Base-by-base conservation (phyloP, 92 coral and sea anemone genomes). In the Phenganax stokvisi region DNA sequence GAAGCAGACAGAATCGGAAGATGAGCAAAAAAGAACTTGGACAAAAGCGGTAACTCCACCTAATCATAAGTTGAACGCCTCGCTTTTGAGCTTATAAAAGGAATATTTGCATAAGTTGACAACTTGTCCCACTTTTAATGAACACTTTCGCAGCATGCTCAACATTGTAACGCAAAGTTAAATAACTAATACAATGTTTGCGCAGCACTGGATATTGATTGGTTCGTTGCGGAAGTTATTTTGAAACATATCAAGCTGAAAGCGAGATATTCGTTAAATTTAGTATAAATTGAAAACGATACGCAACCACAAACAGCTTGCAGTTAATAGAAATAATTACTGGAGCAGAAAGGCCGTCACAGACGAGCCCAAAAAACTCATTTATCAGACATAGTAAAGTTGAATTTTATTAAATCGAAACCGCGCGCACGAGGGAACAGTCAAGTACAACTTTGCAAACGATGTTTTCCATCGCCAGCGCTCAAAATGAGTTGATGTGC, bases 91-190 rank as follows among this genome's bases (percentile, higher is more conserved):
- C 54, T 16, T 68, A 30, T 68, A 68, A 30, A 68, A 30, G 31
- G 17, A 12, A 68, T 68, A 68, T 68, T 68, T 68, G 73, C 73
- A 68, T 68, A 68, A 68, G 53, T 6, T 68, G 47, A 68, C 73
- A n/a, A 37, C 15, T 30, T 30, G 73, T 68, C 54, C 0, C 73
- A 68, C 73, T 66, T 51, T 68, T 68, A 68, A 68, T 68, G 20
- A 68, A 68, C 53, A 37, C n/a, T 68, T 68, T 68, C 73, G 7
- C 73, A 13, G 73, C 73, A 29, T 8, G 73, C 16, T 0, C 47
- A 30, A 30, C 29, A 68, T 68, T 68, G 73, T 12, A 68, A 68
- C 73, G 31, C 12, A 30, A 30, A 68, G 12, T 37, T 29, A 51
- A 68, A 20, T 68, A 30, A 25, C 15, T 30, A 16, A 20, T 10